A percentile compares a stretch with the other conserved stretches of the same genome.
Evolutionary conservation across 2,797 vertebrate genomes (phyloP).

Genomic region (Enteromius viviparus): DNA sequence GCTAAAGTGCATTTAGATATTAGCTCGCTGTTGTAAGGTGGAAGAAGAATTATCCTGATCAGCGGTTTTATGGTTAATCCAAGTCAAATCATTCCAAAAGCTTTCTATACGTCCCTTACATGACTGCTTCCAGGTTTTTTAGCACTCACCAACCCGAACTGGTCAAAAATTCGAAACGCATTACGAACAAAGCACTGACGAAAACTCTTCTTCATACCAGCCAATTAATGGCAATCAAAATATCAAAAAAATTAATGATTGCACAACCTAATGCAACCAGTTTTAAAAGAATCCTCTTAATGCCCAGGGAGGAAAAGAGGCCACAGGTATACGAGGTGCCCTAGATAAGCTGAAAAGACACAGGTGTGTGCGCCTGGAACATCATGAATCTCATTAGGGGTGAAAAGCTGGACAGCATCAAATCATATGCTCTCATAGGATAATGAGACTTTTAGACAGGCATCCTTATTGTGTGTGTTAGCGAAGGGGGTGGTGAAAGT

Average conservation of each 20-base stretch:
- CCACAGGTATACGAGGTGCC: neutral
- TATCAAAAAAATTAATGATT: neutral
- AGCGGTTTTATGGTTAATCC: constrained; percentile 16
- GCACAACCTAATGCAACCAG: neutral
- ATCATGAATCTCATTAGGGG: constrained; percentile 11
- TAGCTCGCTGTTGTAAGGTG: neutral
- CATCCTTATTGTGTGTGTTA: constrained; percentile 3
- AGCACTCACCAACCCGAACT: neutral
- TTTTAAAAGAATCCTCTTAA: neutral
- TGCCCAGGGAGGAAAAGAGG: neutral
- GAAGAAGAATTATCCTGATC: neutral
- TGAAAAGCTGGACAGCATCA: neutral
- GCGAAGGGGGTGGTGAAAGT: neutral
- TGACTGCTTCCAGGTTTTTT: neutral
- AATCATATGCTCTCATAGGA: constrained; percentile 21
- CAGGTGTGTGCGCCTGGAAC: neutral
- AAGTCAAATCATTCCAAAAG: constrained; percentile 22
- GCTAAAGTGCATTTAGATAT: constrained; percentile 20
- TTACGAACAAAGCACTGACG: neutral
- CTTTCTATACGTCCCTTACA: neutral
- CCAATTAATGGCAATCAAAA: neutral
- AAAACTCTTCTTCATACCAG: neutral
- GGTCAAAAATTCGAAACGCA: neutral
- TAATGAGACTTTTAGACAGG: constrained; percentile 13
- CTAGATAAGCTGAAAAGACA: constrained; percentile 6